Base-by-base conservation (phyloP, 1,140 invertebrate species). In the Ceratosolen fusciceps region DNA sequence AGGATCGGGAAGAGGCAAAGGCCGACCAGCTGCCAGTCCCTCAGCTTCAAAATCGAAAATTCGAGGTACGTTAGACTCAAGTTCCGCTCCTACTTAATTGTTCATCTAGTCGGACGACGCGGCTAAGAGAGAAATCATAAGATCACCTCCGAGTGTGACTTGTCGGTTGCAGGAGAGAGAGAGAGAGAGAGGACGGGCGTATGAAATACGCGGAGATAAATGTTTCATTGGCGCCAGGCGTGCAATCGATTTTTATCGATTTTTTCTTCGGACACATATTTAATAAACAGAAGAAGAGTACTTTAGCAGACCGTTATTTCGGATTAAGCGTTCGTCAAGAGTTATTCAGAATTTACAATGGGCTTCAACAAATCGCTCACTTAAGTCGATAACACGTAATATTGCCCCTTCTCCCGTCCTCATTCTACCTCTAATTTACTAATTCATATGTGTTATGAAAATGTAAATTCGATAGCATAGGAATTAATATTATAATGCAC, bases 1-100 rank as follows among this genome's bases (percentile, higher is more conserved):
- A 84, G 83, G 79, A 78, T 47, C 86, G 81, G 82, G 83, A 84
- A 75, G 87, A 84, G 73, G 87, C 85, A 43, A 87, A 89, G 77
- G 83, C 79, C 65, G 19, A 37, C 49, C 5, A 80, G 79, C 43
- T 80, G 79, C 43, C 79, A 80, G 16, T 80, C 73, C 0, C n/a
- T 75, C 0, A 71, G n/a, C 21, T 68, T 56, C 29, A 80, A 39
- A 31, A 43, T 67, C 14, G 79, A 80, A 19, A 80, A 76, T 71
- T 75, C 79, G 10, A 75, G 79, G 79, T 79, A 24, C 58, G 56
- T 31, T 16, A 5, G 5, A 16, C 49, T 9, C 21, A 34, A 19
- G 14, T 12, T 19, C 2, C 3, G 1, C 5, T 34, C 24, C 12
- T 3, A 10, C 29, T 34, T 16, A 29, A 29, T 52, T 52, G 2